Base-by-base conservation (phyloP, 2,113 vertebrate genomes). In the Burhinus oedicnemus region DNA sequence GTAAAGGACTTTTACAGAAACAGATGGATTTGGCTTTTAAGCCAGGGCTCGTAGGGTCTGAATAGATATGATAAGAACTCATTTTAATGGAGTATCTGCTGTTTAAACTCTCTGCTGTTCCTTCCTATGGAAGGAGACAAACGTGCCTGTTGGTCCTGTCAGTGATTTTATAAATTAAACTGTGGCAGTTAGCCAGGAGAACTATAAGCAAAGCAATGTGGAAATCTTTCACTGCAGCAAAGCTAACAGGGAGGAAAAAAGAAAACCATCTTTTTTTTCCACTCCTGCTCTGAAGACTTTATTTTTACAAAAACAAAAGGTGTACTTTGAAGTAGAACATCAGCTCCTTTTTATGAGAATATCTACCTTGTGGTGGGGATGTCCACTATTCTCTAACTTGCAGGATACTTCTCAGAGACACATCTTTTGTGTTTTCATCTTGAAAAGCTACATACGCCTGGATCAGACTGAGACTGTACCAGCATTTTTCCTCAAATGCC, bases 161-260 rank as follows among this genome's bases (percentile, higher is more conserved):
- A 68, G 60, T 49, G 87, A 22, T 87, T 87, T 87, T 64, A 60
- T 75, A 83, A 76, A 91, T 91, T 32, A 91, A 95, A 34, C 60
- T 30, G 27, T 45, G 94, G 64, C 86, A 83, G 36, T 72, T 80
- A 74, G 62, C 78, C 90, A 92, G 76, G 42, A 93, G 60, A 95
- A 75, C 75, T 77, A 22, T 38, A 51, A 88, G 82, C 47, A 90
- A 70, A 83, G 52, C 36, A 36, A 11, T 11, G 27, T 65, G 74
- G 81, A 89, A 89, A 69, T 72, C 93, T 89, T 93, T 93, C 85
- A 92, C 55, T 87, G 95, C 79, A 86, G 68, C 55, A 92, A 86
- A 95, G n/a, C 71, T 94, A 88, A 66, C 66, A 71, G 47, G 30
- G 34, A 61, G 32, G 34, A 27, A 90, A 85, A 77, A 64, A 2